A percentile compares a stretch with the other conserved stretches of the same genome.
These are phyloP conservation scores for Aramus guarauna DNA, from an alignment of 2,113 vertebrate species.

Conservation along the genomic window DNA sequence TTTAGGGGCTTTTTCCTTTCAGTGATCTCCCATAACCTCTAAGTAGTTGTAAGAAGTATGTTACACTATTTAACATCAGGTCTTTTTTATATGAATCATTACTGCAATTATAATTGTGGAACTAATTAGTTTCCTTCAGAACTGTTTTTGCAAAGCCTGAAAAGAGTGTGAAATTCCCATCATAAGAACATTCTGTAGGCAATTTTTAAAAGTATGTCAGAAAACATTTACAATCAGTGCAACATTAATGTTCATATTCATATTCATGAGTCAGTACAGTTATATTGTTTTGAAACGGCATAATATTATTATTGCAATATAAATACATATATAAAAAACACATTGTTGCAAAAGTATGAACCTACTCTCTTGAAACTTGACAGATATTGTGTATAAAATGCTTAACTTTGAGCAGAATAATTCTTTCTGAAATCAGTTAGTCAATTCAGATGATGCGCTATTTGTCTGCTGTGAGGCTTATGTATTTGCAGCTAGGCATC, in stretches of 20 bases:
- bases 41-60: background rate
- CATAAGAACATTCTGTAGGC: background rate
- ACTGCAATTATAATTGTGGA: background rate
- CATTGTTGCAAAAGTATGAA: background rate
- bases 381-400: background rate
- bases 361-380: background rate
- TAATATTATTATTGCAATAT: background rate
- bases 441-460: background rate
- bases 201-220: background rate
- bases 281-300: background rate
- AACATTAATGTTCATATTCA: background rate
- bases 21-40: background rate
- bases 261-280: background rate
- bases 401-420: background rate
- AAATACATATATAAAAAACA: background rate
- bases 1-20: background rate
- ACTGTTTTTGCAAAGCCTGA: constrained; percentile 9
- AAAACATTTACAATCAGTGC: background rate
- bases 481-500: background rate
- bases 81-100: background rate
- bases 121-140: constrained; percentile 45
- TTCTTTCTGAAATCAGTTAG: background rate
- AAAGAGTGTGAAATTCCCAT: constrained; percentile 4
- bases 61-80: background rate
- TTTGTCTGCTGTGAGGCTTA: background rate